These are phyloP conservation scores for Nebria brevicollis DNA, from an alignment of 2,888 invertebrate species.

Conservation along the genomic window DNA sequence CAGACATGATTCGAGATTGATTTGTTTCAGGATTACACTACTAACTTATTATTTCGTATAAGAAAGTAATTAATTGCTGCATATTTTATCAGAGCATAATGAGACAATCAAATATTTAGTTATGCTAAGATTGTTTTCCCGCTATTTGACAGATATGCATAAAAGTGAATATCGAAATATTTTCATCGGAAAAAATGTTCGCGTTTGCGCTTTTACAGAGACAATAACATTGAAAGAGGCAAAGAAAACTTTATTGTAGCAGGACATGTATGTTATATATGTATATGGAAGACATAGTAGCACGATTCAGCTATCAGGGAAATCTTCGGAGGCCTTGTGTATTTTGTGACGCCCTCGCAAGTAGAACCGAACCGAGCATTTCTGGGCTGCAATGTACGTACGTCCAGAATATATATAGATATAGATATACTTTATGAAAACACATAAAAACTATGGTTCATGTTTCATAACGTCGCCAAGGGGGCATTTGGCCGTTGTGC, in stretches of 20 bases:
- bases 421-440: conserved; percentile 44
- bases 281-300: conserved; percentile 17
- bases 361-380: not conserved
- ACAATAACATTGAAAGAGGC: conserved; percentile 38
- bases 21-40: too few species aligned
- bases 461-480: conserved; percentile 46
- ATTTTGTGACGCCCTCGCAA: conserved; percentile 12
- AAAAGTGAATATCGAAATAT: conserved; percentile 13
- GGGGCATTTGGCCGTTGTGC: conserved; percentile 43
- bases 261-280: conserved; percentile 21
- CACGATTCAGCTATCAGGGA: conserved; percentile 33
- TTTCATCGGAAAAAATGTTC: conserved; percentile 36
- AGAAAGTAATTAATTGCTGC: too few species aligned
- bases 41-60: too few species aligned
- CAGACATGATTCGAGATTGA: too few species aligned
- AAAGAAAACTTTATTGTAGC: conserved; percentile 41
- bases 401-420: conserved; percentile 21
- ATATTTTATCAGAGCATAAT: too few species aligned
- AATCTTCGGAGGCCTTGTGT: conserved; percentile 26
- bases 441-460: conserved; percentile 47
- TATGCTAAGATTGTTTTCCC: too few species aligned
- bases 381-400: not conserved
- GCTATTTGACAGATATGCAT: not conserved
- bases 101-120: too few species aligned
- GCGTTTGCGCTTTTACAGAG: conserved; percentile 27